Base-by-base conservation (phyloP, 2,888 invertebrate species). In the Anticlea derivata region DNA sequence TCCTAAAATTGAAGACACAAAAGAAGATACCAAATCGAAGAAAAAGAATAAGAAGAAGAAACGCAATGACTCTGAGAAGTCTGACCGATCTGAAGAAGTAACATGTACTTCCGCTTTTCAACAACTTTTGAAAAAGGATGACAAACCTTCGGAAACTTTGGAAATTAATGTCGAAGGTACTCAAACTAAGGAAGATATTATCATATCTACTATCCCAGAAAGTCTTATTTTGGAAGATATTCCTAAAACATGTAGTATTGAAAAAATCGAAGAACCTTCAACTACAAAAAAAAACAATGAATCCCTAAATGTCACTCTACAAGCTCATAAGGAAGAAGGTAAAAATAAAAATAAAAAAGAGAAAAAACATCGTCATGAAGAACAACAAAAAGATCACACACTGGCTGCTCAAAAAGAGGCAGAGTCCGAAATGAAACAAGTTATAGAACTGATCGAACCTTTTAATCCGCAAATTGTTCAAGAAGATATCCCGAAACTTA, bases 1-100 rank as follows among this genome's bases (percentile, higher is more conserved):
- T 7, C 10, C 46, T 5, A 55, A 50, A 22, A 24, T 31, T 34
- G 60, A 66, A 8, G 31, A 40, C 11, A 7, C 24, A n/a, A 73
- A 77, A 38, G 65, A 59, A 51, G 81, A 84, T 44, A 34, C 11
- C 1, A 82, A 70, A 44, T 34, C 48, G 13, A 80, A 79, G 59
- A 88, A 87, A 65, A 88, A 87, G 58, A 86, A 83, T 50, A 87
- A 88, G 50, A 87, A 86, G 56, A 87, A 87, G 53, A 86, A 83
- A 55, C 73, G 75, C 0, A 73, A 60, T 58, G 88, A 87, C 60
- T 84, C 83, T 5, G 86, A 87, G 55, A 80, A 62, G 56, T 82
- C 83, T 7, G 86, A 85, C 4, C 80, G 78, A 54, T 55, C 59
- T 8, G 82, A 81, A 26, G 83, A 79, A 33, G 46, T 69, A 5